Evolutionary conservation across 2,113 vertebrate species (phyloP).

Genomic region (Hypanus sabinus): DNA sequence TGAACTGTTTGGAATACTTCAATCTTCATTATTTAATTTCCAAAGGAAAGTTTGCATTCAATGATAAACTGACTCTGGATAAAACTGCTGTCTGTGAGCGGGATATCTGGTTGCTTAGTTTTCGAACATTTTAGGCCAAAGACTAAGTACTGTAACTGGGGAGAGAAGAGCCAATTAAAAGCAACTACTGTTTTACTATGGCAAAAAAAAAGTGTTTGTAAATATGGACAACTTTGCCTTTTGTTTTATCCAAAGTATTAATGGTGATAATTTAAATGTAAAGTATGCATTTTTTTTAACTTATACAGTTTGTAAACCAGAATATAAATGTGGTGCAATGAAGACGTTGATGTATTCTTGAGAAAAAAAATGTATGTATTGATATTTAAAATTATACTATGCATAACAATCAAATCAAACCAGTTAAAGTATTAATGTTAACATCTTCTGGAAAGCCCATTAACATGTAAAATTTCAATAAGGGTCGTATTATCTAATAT

Average conservation of each 20-base stretch:
- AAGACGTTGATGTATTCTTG: neutral
- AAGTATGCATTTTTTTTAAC: neutral
- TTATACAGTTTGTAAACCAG: neutral
- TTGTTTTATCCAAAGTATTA: slow-evolving; percentile 12
- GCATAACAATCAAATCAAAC: slow-evolving; percentile 10
- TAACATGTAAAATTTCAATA: neutral
- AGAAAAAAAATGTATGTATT: neutral
- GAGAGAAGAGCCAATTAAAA: neutral
- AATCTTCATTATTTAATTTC: slow-evolving; percentile 7
- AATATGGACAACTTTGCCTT: neutral
- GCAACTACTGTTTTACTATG: neutral
- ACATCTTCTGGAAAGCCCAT: neutral
- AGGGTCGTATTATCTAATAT: slow-evolving; percentile 22
- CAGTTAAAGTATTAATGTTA: neutral
- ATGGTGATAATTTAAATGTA: slow-evolving; percentile 19
- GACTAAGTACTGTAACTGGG: slow-evolving; percentile 8
- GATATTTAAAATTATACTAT: slow-evolving; percentile 13
- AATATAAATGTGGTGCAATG: slow-evolving; percentile 13
- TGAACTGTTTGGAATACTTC: neutral
- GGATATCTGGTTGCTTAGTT: neutral
- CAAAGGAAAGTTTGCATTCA: neutral
- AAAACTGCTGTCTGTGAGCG: neutral
- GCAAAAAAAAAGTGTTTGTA: neutral
- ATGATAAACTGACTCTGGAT: neutral
- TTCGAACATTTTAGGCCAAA: slow-evolving; percentile 17